These are phyloP conservation scores for Entomyzon cyanotis DNA, from an alignment of 2,113 vertebrate species.

Conservation along the genomic window DNA sequence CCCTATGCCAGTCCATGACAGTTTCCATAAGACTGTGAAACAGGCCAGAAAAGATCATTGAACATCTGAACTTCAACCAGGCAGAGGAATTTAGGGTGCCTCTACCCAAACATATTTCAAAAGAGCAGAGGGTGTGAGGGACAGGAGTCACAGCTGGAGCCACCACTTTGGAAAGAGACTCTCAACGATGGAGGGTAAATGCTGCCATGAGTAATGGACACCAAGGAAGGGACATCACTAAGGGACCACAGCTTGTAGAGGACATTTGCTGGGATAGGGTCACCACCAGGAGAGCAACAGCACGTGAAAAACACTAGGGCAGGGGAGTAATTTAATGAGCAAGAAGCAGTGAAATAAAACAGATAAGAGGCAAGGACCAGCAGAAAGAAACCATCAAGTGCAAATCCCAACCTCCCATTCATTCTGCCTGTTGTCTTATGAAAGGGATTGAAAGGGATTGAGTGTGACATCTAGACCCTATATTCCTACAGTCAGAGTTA, in stretches of 20 bases:
- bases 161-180: not conserved
- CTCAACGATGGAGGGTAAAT: accelerated
- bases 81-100: not conserved
- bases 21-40: not conserved
- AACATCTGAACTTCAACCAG: not conserved
- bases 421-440: not conserved
- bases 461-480: accelerated
- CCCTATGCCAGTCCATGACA: accelerated
- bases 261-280: not conserved
- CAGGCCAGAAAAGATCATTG: accelerated
- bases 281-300: not conserved
- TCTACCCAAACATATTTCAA: not conserved
- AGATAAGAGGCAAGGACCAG: not conserved
- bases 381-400: not conserved
- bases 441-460: not conserved
- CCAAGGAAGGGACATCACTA: not conserved
- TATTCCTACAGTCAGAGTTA: not conserved
- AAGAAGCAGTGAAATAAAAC: not conserved
- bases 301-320: accelerated
- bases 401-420: not conserved
- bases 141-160: not conserved
- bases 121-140: not conserved
- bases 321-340: not conserved
- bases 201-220: accelerated
- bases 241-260: not conserved